A percentile compares a stretch with the other conserved stretches of the same genome.
phyloP scores from a whole-genome alignment of 2,797 vertebrate species.

The Siniperca scherzeri region DNA sequence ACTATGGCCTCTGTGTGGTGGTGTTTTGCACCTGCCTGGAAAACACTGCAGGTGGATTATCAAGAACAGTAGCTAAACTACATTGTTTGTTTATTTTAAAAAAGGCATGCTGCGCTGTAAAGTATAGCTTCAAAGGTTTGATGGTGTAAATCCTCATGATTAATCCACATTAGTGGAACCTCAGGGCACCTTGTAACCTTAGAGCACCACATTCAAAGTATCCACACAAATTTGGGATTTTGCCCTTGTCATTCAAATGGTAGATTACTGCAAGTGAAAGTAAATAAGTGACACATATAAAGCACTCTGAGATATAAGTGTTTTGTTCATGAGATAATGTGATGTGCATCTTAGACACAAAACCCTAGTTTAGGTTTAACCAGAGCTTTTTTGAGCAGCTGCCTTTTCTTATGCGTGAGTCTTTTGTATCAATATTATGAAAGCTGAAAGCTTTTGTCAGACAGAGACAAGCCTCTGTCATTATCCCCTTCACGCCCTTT shows the following conservation, averaged over 20 bases:
- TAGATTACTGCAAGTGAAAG: slow-evolving; percentile 39
- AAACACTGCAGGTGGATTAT: slow-evolving; percentile 80
- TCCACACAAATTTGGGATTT: slow-evolving; percentile 34
- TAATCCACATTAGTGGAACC: slow-evolving; percentile 35
- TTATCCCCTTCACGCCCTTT: slow-evolving; percentile 80
- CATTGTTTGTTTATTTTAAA: slow-evolving; percentile 39
- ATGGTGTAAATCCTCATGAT: slow-evolving; percentile 26
- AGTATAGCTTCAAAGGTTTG: slow-evolving; percentile 27
- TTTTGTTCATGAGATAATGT: slow-evolving; percentile 60
- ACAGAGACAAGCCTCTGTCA: slow-evolving; percentile 86
- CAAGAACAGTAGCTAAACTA: slow-evolving; percentile 32
- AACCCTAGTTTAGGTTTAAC: slow-evolving; percentile 79
- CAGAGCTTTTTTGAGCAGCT: slow-evolving; percentile 56
- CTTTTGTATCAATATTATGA: slow-evolving; percentile 80
- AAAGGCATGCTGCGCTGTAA: slow-evolving; percentile 19
- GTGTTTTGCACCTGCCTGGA: slow-evolving; percentile 78
- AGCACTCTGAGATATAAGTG: slow-evolving; percentile 39
- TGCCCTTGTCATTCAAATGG: slow-evolving; percentile 41
- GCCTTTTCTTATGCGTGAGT: slow-evolving; percentile 65
- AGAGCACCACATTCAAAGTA: slow-evolving; percentile 24
- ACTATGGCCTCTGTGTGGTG: slow-evolving; percentile 61
- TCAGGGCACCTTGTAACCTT: slow-evolving; percentile 16
- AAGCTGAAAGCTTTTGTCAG: slow-evolving; percentile 80
- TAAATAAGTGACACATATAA: slow-evolving; percentile 45
- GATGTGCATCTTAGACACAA: slow-evolving; percentile 56